Evolutionary conservation across 2,888 invertebrate genomes (phyloP).

Genomic region (Frankliniella intonsa): DNA sequence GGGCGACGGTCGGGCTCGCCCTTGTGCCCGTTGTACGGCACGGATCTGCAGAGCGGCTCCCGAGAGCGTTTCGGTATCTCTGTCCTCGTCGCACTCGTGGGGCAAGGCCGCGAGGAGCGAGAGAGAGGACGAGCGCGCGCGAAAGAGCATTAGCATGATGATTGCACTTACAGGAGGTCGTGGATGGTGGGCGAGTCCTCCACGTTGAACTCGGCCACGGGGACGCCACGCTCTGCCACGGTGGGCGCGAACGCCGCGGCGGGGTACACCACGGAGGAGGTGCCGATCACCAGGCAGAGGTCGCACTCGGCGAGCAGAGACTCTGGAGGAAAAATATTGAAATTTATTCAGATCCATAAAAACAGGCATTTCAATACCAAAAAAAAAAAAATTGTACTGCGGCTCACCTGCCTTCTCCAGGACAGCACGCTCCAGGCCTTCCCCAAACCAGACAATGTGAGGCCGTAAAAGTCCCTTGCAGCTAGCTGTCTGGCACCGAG

Average conservation of each 20-base stretch:
- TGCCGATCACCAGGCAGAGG: slow-evolving; percentile 76
- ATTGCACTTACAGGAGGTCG: not conserved
- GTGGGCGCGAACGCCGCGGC: slow-evolving; percentile 82
- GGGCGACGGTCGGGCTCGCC: too few species aligned
- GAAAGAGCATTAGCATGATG: too few species aligned
- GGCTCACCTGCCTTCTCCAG: slow-evolving; percentile 58
- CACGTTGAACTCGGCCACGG: slow-evolving; percentile 70
- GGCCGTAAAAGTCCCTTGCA: slow-evolving; percentile 71
- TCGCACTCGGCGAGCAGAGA: slow-evolving; percentile 65
- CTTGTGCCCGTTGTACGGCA: too few species aligned
- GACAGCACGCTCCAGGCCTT: slow-evolving; percentile 61
- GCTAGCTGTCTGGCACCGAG: slow-evolving; percentile 57
- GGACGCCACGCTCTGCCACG: slow-evolving; percentile 66
- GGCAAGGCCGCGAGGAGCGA: too few species aligned
- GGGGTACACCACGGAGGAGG: slow-evolving; percentile 81
- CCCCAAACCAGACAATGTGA: slow-evolving; percentile 86
- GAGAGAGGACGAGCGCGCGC: too few species aligned
- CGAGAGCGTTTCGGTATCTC: too few species aligned
- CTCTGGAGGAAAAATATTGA: slow-evolving; percentile 47
- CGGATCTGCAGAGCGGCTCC: too few species aligned
- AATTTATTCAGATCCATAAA: not conserved
- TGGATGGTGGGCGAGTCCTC: not conserved
- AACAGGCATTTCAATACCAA: slow-evolving; percentile 28
- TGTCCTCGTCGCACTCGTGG: too few species aligned
- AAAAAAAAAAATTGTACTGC: slow-evolving; percentile 31